These are phyloP conservation scores for Epinephelus coioides DNA, from an alignment of 2,797 vertebrate genomes.

Conservation along the genomic window DNA sequence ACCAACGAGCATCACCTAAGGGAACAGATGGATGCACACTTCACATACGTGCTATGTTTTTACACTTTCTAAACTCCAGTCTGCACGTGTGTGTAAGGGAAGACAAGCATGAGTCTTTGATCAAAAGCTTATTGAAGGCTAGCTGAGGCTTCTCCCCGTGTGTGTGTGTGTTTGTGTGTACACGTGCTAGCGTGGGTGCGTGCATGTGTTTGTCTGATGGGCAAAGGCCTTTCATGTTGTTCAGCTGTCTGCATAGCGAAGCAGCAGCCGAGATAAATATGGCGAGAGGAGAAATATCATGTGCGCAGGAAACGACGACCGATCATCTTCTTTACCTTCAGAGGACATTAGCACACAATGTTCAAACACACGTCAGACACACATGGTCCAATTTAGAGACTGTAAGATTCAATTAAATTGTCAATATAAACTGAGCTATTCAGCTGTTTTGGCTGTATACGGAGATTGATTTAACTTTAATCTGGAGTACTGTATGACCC, in stretches of 20 bases:
- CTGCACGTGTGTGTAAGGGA: neutral
- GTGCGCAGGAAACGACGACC: neutral
- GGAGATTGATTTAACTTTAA: neutral
- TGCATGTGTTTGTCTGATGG: slow-evolving; percentile 46
- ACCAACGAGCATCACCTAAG: slow-evolving; percentile 12
- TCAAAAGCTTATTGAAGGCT: slow-evolving; percentile 21
- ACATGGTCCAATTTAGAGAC: neutral
- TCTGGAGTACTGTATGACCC: neutral
- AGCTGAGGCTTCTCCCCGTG: neutral
- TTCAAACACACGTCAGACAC: neutral
- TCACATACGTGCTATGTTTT: slow-evolving; percentile 10
- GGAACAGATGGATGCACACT: slow-evolving; percentile 4
- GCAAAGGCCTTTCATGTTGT: slow-evolving; percentile 53
- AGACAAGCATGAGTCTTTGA: slow-evolving; percentile 48
- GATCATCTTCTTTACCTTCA: neutral
- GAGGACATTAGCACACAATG: neutral
- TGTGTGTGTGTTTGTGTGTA: slow-evolving; percentile 18
- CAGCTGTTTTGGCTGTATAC: neutral
- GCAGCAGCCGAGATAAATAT: slow-evolving; percentile 37
- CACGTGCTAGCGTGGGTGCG: slow-evolving; percentile 28
- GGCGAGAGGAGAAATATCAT: slow-evolving; percentile 20
- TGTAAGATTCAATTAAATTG: neutral
- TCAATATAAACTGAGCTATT: neutral
- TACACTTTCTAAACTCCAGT: slow-evolving; percentile 12
- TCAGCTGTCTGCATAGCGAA: slow-evolving; percentile 46